phyloP scores from a whole-genome alignment of 2,888 invertebrate species.

The Notocelia uddmanniana region DNA sequence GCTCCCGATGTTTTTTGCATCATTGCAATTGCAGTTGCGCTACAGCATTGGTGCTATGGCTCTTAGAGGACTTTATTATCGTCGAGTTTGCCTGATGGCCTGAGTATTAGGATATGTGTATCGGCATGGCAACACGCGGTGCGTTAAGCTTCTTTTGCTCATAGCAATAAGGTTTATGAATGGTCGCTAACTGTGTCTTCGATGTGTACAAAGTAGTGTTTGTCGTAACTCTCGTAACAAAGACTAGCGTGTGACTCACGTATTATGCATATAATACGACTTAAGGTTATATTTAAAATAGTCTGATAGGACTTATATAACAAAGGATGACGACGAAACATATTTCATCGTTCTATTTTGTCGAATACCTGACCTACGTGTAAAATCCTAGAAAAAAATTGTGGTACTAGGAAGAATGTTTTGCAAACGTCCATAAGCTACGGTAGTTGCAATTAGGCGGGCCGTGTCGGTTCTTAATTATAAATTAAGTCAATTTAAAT shows the following conservation, averaged over 20 bases:
- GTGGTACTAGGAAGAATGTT: neutral
- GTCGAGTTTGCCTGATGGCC: too few relatives aligned
- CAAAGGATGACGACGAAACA: neutral
- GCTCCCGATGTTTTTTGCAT: too few relatives aligned
- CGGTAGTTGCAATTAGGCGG: neutral
- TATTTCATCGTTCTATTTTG: neutral
- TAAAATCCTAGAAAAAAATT: neutral
- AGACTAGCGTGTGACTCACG: slow-evolving; percentile 2
- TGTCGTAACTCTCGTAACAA: neutral
- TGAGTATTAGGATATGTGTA: too few relatives aligned
- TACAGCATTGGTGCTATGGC: too few relatives aligned
- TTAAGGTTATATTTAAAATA: neutral
- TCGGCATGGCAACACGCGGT: too few relatives aligned
- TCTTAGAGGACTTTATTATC: too few relatives aligned
- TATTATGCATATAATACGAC: neutral
- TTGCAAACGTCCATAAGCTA: neutral
- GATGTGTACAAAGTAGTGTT: neutral
- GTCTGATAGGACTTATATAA: neutral
- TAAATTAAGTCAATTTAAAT: neutral
- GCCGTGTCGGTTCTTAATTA: too few relatives aligned
- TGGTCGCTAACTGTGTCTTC: neutral
- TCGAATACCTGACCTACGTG: neutral
- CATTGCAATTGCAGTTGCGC: too few relatives aligned
- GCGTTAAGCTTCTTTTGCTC: neutral
- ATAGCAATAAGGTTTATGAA: neutral